phyloP scores from a whole-genome alignment of 64 coral and sea anemone genomes.

The Astreopora myriophthalma region DNA sequence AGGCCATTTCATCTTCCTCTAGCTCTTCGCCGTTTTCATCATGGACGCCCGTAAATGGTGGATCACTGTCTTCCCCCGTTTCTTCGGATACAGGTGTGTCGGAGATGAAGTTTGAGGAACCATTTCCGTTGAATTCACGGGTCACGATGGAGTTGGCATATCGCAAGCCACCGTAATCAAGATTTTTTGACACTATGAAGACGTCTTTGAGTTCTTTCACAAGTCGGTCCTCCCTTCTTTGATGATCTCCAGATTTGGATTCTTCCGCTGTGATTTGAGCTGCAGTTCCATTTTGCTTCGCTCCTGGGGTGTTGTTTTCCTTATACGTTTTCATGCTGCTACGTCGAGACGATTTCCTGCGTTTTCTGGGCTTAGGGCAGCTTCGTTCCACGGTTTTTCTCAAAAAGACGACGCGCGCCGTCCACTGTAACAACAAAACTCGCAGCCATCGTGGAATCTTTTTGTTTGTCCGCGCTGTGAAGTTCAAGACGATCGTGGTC shows the following conservation, averaged over 20 bases:
- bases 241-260: background rate
- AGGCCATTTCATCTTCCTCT: slow-evolving; percentile 55
- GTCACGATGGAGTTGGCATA: background rate
- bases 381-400: slow-evolving; percentile 61
- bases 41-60: slow-evolving; percentile 14
- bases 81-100: background rate
- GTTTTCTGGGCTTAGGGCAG: slow-evolving; percentile 50
- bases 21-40: slow-evolving; percentile 77
- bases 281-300: background rate
- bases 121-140: background rate
- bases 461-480: slow-evolving; percentile 56
- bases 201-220: slow-evolving; percentile 60
- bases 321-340: background rate
- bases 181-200: slow-evolving; percentile 1
- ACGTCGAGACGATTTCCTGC: background rate
- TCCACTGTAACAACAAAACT: slow-evolving; percentile 61
- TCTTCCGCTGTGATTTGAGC: background rate
- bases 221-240: slow-evolving; percentile 69
- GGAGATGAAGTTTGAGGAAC: background rate
- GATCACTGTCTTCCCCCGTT: background rate
- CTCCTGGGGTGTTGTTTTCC: background rate
- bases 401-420: slow-evolving; percentile 45
- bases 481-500: slow-evolving; percentile 78
- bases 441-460: slow-evolving; percentile 70
- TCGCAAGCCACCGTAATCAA: background rate